Evolutionary conservation across 2,888 invertebrate species (phyloP).

Genomic region (Cerastoderma edule): DNA sequence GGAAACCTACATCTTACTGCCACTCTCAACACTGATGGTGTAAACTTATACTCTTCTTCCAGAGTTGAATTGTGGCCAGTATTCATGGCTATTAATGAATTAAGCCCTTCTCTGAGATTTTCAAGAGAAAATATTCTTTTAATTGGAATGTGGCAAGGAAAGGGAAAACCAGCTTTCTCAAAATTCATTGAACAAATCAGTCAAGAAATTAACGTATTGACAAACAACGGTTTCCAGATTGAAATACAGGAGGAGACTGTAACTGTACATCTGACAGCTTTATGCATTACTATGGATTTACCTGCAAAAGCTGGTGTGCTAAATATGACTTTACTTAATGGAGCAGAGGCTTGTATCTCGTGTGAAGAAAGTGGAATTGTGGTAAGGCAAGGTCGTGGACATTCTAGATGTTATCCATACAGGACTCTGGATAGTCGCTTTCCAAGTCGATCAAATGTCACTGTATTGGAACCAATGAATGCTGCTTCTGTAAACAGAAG

Average conservation of each 20-base stretch:
- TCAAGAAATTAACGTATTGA: conserved; percentile 27
- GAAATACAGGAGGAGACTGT: conserved; percentile 9
- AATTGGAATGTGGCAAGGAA: conserved; percentile 57
- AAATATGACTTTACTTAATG: conserved; percentile 64
- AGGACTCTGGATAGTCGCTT: conserved; percentile 8
- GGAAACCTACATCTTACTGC: conserved; percentile 36
- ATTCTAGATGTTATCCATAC: conserved; percentile 35
- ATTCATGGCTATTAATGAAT: conserved; percentile 37
- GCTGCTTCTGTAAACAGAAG: conserved; percentile 25
- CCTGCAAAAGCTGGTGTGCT: conserved; percentile 57
- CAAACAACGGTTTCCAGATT: conserved; percentile 39
- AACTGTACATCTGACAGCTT: background rate
- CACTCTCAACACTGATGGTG: conserved; percentile 34
- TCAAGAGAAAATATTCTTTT: conserved; percentile 46
- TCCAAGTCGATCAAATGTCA: conserved; percentile 12
- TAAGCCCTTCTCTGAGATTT: conserved; percentile 30
- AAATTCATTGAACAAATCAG: conserved; percentile 11
- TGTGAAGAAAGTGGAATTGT: conserved; percentile 60
- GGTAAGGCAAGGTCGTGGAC: conserved; percentile 39
- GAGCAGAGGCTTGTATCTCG: conserved; percentile 49
- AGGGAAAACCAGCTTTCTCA: conserved; percentile 53
- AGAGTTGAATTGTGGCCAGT: conserved; percentile 36
- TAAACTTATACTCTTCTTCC: conserved; percentile 26
- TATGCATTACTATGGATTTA: conserved; percentile 17
- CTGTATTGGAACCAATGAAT: conserved; percentile 30